Conservation (phyloP, 1,140 invertebrate genomes). For the Archivesica marissinica region DNA sequence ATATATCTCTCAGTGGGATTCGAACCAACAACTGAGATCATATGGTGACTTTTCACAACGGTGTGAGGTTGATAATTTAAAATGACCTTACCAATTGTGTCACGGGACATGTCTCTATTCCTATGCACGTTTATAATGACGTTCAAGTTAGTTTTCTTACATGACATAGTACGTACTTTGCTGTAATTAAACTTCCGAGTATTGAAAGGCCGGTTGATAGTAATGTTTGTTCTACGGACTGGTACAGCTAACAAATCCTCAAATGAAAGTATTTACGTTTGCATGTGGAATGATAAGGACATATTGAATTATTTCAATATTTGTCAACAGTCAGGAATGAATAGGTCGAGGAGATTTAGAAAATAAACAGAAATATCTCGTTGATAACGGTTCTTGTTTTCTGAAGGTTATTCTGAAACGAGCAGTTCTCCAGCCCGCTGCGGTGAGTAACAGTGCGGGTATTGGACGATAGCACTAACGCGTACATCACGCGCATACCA, state of each 20-base stretch:
- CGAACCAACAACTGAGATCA: too few species aligned
- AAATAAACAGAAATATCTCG: slow-evolving; percentile 15
- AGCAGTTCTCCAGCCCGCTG: too few species aligned
- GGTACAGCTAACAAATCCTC: slow-evolving; percentile 1
- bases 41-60: too few species aligned
- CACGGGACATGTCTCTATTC: too few species aligned
- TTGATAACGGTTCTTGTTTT: not conserved
- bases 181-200: not conserved
- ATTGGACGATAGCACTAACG: too few species aligned
- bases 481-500: too few species aligned
- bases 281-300: not conserved
- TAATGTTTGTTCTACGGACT: not conserved
- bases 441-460: too few species aligned
- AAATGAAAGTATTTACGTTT: slow-evolving; percentile 16
- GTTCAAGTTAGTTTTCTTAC: not conserved
- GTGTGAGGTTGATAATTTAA: too few species aligned
- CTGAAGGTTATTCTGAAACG: not conserved
- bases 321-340: not conserved
- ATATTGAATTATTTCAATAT: not conserved
- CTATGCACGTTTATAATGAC: not conserved
- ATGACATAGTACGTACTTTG: slow-evolving; percentile 8
- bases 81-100: too few species aligned
- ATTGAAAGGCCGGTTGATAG: not conserved
- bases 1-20: too few species aligned
- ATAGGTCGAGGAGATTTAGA: slow-evolving; percentile 17